Evolutionary conservation across 2,888 invertebrate genomes (phyloP), one percentile per base, ranked within the genome.

Genomic region (Dryococelus australis): DNA sequence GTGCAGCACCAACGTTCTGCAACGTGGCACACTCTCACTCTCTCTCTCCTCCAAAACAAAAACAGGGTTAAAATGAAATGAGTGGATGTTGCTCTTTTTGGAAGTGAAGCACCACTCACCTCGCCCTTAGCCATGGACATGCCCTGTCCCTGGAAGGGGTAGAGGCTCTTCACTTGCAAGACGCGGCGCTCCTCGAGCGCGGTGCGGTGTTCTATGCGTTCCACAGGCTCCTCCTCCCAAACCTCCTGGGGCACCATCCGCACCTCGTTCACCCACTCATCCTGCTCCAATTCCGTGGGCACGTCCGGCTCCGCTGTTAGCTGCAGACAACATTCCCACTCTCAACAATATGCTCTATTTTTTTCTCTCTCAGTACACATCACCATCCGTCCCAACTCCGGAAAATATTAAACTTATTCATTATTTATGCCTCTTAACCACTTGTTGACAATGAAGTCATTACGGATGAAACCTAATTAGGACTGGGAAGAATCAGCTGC

Each of bases 41-140:
- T 35, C 35, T 4, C 35, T 35, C 35, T 35, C 35, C 35, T 35
- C 35, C 35, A 35, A 35, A 35, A 35, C 35, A 3, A 35, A 35
- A 35, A 35, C 35, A 35, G 35, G 35, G 1, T 3, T 35, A 35
- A 35, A 35, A 35, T 35, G 4, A 35, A 35, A 4, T 4, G 35
- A 35, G 35, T 35, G 2, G 35, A 35, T 35, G 35, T 35, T 35
- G 35, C 35, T 35, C 35, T 35, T 35, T 35, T 35, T 35, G 35
- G 35, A 35, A 4, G 35, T 35, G 35, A 35, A 35, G 28, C 13
- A 27, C 8, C 24, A 79, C 91, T 91, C 90, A 94, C 94, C 93
- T 99, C 98, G 87, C 98, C 98, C 92, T 99, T 99, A 87, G 94
- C 94, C 95, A 98, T 97, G 85, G 96, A 95, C 94, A 99, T 97